phyloP scores from a whole-genome alignment of 2,113 vertebrate genomes.

The Ictidomys tridecemlineatus region DNA sequence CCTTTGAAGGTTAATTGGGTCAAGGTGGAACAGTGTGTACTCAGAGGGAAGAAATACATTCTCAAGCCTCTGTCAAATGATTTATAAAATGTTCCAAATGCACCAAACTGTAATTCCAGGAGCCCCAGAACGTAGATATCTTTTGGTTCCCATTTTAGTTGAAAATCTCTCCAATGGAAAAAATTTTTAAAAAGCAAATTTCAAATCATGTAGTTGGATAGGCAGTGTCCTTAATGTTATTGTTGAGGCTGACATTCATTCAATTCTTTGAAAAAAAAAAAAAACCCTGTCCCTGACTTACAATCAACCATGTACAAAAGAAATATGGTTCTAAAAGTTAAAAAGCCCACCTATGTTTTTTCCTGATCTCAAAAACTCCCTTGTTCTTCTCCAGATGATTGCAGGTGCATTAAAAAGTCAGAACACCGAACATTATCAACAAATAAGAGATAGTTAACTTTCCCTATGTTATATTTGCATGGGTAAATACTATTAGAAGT shows the following conservation, averaged over 20 bases:
- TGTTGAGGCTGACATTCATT: background rate
- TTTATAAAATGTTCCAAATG: background rate
- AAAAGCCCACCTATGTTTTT: background rate
- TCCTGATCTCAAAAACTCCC: background rate
- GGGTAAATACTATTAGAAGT: background rate
- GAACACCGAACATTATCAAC: background rate
- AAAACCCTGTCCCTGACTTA: background rate
- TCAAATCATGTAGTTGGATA: background rate
- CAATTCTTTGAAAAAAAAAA: background rate
- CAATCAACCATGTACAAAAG: background rate
- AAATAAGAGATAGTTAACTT: background rate
- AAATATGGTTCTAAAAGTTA: background rate
- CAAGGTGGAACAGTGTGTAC: background rate
- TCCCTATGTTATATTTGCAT: background rate
- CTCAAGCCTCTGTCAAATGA: background rate
- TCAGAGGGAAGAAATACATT: background rate
- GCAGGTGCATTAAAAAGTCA: background rate
- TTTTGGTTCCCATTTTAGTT: background rate
- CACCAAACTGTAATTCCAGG: background rate
- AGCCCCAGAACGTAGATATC: background rate
- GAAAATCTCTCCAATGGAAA: background rate
- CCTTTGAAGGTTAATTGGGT: background rate
- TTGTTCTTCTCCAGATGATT: background rate
- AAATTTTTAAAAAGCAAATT: background rate
- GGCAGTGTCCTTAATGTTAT: background rate